These are phyloP conservation scores for Macrophya alboannulata DNA, from an alignment of 2,888 invertebrate species.

Conservation along the genomic window DNA sequence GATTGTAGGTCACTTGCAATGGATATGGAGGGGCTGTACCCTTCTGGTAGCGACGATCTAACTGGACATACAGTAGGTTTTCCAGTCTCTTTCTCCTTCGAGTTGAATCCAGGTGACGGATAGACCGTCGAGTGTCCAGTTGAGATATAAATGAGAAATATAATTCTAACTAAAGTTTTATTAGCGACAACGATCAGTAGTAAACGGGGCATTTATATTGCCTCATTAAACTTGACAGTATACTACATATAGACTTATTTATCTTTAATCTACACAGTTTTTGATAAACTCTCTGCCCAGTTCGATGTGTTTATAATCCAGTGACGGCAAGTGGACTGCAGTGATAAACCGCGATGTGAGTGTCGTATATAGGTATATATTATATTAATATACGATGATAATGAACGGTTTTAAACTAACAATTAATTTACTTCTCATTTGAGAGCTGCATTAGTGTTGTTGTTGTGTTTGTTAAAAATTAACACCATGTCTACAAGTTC, in stretches of 20 bases:
- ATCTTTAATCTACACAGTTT: slow-evolving; percentile 29
- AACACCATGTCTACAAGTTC: slow-evolving; percentile 77
- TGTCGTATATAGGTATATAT: neutral
- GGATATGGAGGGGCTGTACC: slow-evolving; percentile 71
- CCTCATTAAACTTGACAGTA: slow-evolving; percentile 3
- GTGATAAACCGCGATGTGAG: slow-evolving; percentile 38
- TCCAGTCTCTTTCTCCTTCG: slow-evolving; percentile 76
- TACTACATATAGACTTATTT: neutral
- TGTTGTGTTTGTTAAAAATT: slow-evolving; percentile 53
- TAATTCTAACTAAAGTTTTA: slow-evolving; percentile 15
- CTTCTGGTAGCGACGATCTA: slow-evolving; percentile 76
- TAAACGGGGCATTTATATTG: neutral
- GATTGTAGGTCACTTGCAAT: slow-evolving; percentile 77
- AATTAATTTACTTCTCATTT: slow-evolving; percentile 34
- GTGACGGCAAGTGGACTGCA: slow-evolving; percentile 18
- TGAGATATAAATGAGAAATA: slow-evolving; percentile 19
- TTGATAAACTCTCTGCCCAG: slow-evolving; percentile 34
- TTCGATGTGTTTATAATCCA: slow-evolving; percentile 35
- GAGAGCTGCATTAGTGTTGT: slow-evolving; percentile 29
- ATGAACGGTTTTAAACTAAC: slow-evolving; percentile 24
- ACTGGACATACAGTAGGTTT: slow-evolving; percentile 76
- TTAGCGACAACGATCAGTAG: neutral
- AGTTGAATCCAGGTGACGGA: slow-evolving; percentile 72
- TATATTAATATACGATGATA: slow-evolving; percentile 29
- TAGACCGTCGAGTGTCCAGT: slow-evolving; percentile 53